These are phyloP conservation scores for Pangasius larnaudii DNA, from an alignment of 2,797 vertebrate genomes.

Conservation along the genomic window DNA sequence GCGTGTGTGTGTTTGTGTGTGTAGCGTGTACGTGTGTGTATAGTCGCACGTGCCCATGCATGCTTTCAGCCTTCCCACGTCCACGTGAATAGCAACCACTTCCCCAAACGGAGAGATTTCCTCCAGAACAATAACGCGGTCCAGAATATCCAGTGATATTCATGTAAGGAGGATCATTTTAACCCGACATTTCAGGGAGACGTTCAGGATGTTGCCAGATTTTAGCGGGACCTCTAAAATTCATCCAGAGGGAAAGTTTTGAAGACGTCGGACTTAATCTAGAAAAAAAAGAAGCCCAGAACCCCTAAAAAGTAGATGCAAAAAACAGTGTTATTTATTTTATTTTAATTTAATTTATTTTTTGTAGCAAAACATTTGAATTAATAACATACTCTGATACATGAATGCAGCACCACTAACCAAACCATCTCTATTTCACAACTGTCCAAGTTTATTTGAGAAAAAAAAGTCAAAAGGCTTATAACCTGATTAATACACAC, in stretches of 20 bases:
- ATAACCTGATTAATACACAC: neutral
- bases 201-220: neutral
- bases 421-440: neutral
- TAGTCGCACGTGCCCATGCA: constrained; percentile 44
- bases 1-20: neutral
- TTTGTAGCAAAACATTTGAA: neutral
- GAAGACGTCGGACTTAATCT: neutral
- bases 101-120: constrained; percentile 53
- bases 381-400: neutral
- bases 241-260: neutral
- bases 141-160: neutral
- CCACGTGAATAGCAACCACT: constrained; percentile 72
- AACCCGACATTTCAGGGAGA: neutral
- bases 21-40: constrained; percentile 46
- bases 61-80: constrained; percentile 56
- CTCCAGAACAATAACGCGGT: neutral
- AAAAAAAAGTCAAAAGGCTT: neutral
- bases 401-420: neutral
- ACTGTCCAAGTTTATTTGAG: neutral
- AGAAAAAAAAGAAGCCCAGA: neutral
- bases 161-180: neutral
- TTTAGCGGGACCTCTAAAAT: neutral
- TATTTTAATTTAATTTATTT: neutral
- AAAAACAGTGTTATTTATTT: neutral
- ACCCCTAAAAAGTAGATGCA: neutral